Evolutionary conservation across 1,140 invertebrate species (phyloP), one percentile per base, ranked within the genome.

Genomic region (Rhopalosiphum padi): DNA sequence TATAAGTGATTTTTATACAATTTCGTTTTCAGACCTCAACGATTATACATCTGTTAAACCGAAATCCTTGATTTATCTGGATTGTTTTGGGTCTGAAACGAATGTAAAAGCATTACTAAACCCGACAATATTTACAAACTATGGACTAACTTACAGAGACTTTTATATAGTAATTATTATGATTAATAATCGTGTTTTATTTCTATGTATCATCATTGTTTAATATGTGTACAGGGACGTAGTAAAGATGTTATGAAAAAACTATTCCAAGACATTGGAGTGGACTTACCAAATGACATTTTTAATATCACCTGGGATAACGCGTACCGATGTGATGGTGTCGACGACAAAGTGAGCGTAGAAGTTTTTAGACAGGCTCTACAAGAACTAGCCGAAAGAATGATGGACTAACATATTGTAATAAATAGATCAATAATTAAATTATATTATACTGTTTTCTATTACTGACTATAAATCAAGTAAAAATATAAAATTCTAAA

Each of bases 151-250:
- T 30, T 53, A 86, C 22, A 53, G 82, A 55, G 91, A 93, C 37
- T 93, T 93, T 85, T 86, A 86, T 18, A n/a, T 86, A 41, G 91
- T 93, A 93, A 93, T 43, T 41, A 60, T 37, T 43, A 43, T 43
- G 30, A 89, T 41, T 5, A 68, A n/a, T n/a, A 77, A 77, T 77
- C n/a, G 30, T 35, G 22, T 37, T 35, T 88, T 88, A n/a, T 18
- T 35, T 51, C 1, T 25, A 35, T 22, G 7, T 51, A 22, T 51
- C 23, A 53, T 43, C n/a, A 8, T 23, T 53, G 21, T 3, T 53
- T 53, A 9, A 46, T 46, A 46, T 46, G 46, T 46, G 7, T 41
- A 30, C 25, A 92, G 91, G 91, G 48, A 2, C 68, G 91, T 25
- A 83, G n/a, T 85, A 92, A 92, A 92, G n/a, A 83, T 6, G n/a